Conservation (phyloP, 1,140 invertebrate species). For the Pygmarrhopalites habei region DNA sequence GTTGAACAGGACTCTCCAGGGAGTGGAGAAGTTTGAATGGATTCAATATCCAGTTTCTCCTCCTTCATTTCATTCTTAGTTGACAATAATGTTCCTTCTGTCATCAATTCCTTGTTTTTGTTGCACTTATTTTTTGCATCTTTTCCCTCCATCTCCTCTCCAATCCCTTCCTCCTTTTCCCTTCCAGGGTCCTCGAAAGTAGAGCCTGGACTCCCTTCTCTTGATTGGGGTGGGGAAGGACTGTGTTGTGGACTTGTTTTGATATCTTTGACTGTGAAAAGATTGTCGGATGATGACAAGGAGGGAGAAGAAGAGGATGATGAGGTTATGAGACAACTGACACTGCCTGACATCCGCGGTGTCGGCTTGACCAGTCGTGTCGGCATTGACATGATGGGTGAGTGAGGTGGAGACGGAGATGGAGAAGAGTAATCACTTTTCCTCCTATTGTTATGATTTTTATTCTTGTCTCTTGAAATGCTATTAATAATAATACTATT, state of each 20-base stretch:
- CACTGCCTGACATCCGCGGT: no score
- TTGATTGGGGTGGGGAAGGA: no score
- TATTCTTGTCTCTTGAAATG: neutral
- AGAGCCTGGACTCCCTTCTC: no score
- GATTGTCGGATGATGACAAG: no score
- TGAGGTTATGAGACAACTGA: no score
- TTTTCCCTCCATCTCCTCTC: no score
- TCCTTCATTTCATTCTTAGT: neutral
- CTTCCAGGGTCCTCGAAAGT: no score
- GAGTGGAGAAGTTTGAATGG: neutral
- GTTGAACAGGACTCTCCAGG: neutral
- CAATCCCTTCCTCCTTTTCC: no score
- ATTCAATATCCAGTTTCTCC: constrained; percentile 12
- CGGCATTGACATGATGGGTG: neutral
- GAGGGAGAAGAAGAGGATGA: no score
- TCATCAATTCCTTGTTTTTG: neutral
- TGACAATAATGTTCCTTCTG: neutral
- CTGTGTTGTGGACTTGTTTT: no score
- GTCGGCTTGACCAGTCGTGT: no score
- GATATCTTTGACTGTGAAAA: no score
- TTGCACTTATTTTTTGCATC: neutral
- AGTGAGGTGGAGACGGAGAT: neutral
- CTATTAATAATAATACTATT: constrained; percentile 11
- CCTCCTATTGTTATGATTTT: neutral
- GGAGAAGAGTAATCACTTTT: neutral